phyloP scores from a whole-genome alignment of 2,113 vertebrate species.

The Datnioides undecimradiatus region DNA sequence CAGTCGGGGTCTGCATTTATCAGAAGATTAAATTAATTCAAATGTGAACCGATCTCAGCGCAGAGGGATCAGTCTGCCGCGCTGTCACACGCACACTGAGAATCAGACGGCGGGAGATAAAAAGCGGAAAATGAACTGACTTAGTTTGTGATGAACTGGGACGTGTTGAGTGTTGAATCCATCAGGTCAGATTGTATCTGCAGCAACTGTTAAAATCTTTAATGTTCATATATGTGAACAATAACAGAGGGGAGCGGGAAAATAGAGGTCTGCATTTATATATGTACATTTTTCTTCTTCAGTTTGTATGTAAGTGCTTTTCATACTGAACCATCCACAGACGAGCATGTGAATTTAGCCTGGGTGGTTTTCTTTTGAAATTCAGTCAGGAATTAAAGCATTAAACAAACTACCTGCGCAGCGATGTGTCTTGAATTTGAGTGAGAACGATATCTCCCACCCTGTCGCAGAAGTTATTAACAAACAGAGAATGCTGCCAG shows the following conservation, averaged over 20 bases:
- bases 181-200: constrained; percentile 7
- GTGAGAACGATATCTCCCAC: neutral
- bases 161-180: neutral
- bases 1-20: constrained; percentile 32
- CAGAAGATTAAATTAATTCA: constrained; percentile 34
- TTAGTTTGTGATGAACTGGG: constrained; percentile 27
- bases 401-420: neutral
- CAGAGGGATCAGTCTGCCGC: neutral
- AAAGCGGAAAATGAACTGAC: constrained; percentile 24
- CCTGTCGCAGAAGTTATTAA: constrained; percentile 24
- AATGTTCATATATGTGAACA: constrained; percentile 1
- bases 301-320: neutral
- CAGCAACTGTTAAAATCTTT: neutral
- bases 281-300: neutral
- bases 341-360: neutral
- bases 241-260: neutral
- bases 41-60: constrained; percentile 32
- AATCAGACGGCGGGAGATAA: constrained; percentile 11
- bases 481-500: constrained; percentile 12
- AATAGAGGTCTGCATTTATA: neutral
- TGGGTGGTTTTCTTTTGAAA: neutral
- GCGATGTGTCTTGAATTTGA: neutral
- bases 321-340: neutral
- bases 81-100: constrained; percentile 7
- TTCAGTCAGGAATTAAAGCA: constrained; percentile 11